These are phyloP conservation scores for Sylvietta virens DNA, from an alignment of 2,113 vertebrate genomes.

Conservation along the genomic window DNA sequence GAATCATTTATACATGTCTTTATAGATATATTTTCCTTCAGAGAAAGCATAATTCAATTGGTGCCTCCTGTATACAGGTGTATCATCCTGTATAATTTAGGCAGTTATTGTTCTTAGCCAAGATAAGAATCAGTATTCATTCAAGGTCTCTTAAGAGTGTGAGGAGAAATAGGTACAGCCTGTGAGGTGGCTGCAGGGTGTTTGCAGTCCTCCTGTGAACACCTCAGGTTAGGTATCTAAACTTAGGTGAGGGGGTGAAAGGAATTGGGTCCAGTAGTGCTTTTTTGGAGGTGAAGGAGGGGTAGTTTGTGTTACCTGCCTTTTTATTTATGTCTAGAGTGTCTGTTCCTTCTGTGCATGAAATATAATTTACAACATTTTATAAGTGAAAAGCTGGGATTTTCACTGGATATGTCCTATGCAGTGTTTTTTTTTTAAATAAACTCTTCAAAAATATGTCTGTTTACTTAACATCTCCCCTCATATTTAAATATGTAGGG, in stretches of 20 bases:
- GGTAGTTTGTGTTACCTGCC: not conserved
- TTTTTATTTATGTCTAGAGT: not conserved
- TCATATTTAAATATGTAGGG: not conserved
- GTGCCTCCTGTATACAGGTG: too few species aligned
- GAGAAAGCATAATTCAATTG: not conserved
- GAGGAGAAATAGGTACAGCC: not conserved
- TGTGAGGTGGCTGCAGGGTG: not conserved
- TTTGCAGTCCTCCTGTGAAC: not conserved
- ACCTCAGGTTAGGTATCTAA: not conserved
- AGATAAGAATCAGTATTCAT: not conserved
- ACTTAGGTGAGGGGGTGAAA: not conserved
- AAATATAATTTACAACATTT: not conserved
- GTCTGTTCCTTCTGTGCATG: not conserved
- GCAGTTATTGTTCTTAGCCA: not conserved
- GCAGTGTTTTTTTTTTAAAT: not conserved
- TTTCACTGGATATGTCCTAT: not conserved
- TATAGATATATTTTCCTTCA: not conserved
- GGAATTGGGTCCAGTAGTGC: too few species aligned
- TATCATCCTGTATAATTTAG: not conserved
- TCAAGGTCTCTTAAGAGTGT: not conserved
- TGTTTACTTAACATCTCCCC: not conserved
- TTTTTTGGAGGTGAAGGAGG: not conserved
- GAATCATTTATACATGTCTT: not conserved
- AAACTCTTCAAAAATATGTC: not conserved
- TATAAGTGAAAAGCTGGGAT: not conserved